Percentiles rank a stretch among this genome's conserved stretches.
These are phyloP conservation scores for Sitta carolinensis DNA, from an alignment of 2,797 vertebrate genomes.

Conservation along the genomic window DNA sequence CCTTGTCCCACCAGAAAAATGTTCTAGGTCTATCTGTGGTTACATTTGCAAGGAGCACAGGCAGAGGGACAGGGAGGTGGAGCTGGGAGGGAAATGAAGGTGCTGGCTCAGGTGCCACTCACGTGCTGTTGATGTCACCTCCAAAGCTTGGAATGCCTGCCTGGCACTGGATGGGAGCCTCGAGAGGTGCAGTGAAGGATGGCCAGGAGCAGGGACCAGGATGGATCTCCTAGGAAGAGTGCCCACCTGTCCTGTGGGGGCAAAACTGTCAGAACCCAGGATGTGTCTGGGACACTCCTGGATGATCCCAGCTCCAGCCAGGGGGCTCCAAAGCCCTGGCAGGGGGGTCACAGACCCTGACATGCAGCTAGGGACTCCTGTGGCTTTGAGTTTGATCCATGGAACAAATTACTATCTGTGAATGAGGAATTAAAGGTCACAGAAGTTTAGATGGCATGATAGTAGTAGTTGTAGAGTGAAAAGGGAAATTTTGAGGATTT, in stretches of 20 bases:
- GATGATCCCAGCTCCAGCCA: no score
- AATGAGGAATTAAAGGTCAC: no score
- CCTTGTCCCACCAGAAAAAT: not conserved
- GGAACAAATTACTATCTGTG: no score
- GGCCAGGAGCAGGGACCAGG: not conserved
- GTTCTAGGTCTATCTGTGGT: not conserved
- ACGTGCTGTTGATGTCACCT: not conserved
- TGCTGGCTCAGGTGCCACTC: accelerated
- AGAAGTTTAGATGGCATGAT: no score
- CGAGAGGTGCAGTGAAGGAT: not conserved
- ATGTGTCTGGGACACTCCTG: no score
- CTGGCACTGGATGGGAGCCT: not conserved
- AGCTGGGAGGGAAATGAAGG: not conserved
- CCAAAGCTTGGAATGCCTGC: not conserved
- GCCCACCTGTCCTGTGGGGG: accelerated
- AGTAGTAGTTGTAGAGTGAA: no score
- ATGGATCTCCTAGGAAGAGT: not conserved
- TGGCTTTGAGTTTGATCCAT: no score
- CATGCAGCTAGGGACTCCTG: no score
- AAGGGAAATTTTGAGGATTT: no score
- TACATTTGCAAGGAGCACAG: not conserved
- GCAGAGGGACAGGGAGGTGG: not conserved
- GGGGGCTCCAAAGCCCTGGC: no score
- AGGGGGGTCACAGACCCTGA: no score
- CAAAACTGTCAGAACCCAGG: no score